Evolutionary conservation across 2,888 invertebrate genomes (phyloP), one percentile per base, ranked within the genome.

Genomic region (Pimpla rufipes): DNA sequence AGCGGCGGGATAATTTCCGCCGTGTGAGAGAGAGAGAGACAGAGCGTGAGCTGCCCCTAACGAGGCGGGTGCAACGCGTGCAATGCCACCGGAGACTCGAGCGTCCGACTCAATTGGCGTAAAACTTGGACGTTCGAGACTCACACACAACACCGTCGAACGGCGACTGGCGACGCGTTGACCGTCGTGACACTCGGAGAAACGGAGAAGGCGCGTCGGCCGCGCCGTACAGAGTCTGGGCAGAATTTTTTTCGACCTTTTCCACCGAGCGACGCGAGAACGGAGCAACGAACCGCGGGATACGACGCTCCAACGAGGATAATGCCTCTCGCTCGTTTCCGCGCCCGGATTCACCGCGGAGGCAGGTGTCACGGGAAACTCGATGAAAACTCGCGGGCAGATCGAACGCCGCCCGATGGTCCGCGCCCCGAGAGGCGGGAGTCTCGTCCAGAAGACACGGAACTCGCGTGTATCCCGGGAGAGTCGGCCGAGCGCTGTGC

Each of bases 71-170:
- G n/a, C n/a, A n/a, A n/a, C 16, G 59, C n/a, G 59, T 37, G 59
- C 59, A 45, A 66, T 82, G 81, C 64, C 73, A 78, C 78, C 57
- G 42, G 64, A 18, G 47, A 71, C 62, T 21, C 23, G n/a, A n/a
- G 50, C 68, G 64, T 83, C 47, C 45, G 75, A 79, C 73, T 79
- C 79, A 73, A 83, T 83, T 83, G 76, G 67, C 73, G 67, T 59
- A 67, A 79, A 76, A 73, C 67, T 79, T 64, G 70, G 70, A 67
- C 23, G 59, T 66, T 23, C 21, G 3, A 5, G 29, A 5, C n/a
- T 11, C 45, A 11, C 8, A 4, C 66, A n/a, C n/a, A n/a, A n/a
- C n/a, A n/a, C n/a, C n/a, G 21, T 5, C 23, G 23, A 66, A 1
- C 35, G 6, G 6, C 13, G 45, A 4, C 21, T 21, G 42, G 21